Conservation (phyloP, 64 coral and sea anemone genomes). For the Montipora efflorescens region DNA sequence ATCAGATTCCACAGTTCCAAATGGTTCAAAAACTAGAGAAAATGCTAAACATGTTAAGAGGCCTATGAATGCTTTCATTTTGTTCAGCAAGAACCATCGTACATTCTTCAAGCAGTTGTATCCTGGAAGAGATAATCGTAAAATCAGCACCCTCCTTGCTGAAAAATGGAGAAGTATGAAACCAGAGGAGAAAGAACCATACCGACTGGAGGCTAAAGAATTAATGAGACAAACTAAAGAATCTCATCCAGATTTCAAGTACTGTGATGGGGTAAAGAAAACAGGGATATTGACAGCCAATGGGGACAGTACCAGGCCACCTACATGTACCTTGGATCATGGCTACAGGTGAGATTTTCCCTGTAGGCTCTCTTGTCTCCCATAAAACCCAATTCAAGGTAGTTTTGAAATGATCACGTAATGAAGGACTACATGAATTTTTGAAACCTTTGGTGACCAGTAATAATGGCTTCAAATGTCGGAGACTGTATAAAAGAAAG, state of each 20-base stretch:
- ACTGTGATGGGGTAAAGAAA: constrained; percentile 27
- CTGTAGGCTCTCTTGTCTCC: not conserved
- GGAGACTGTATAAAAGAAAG: too few species aligned
- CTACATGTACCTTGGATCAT: not conserved
- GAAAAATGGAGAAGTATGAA: constrained; percentile 60
- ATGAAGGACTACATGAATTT: too few species aligned
- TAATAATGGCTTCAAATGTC: too few species aligned
- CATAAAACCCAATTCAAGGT: too few species aligned
- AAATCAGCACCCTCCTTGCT: constrained; percentile 64
- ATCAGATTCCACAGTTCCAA: not conserved
- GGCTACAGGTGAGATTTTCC: constrained; percentile 1
- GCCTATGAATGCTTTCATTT: constrained; percentile 74
- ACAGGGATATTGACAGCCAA: not conserved
- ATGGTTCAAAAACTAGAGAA: not conserved
- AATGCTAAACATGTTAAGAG: constrained; percentile 31
- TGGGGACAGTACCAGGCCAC: not conserved
- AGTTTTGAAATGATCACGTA: too few species aligned
- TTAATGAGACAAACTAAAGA: constrained; percentile 64
- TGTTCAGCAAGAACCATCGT: constrained; percentile 56
- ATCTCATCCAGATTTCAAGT: constrained; percentile 72
- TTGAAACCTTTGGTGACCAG: too few species aligned
- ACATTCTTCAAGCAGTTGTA: constrained; percentile 48
- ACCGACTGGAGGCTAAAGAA: constrained; percentile 39
- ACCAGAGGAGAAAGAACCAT: constrained; percentile 57
- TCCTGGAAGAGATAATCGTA: constrained; percentile 59